phyloP scores from a whole-genome alignment of 2,113 vertebrate genomes.

The Brienomyrus longianalis region DNA sequence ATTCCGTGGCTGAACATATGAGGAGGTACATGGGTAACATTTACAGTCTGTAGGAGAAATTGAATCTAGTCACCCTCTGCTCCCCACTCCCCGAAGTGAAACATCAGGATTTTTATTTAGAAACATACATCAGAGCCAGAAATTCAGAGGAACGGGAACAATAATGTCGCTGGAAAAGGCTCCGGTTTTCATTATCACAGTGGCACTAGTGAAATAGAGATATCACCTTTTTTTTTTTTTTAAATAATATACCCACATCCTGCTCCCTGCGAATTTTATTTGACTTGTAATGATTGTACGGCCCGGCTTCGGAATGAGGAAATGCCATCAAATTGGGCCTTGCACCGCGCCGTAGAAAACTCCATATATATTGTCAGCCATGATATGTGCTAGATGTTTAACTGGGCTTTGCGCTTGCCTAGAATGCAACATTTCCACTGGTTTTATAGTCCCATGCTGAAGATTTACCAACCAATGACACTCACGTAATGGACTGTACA shows the following conservation, averaged over 20 bases:
- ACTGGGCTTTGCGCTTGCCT: background rate
- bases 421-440: background rate
- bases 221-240: background rate
- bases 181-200: conserved; percentile 9
- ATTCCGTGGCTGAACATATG: background rate
- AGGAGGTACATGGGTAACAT: background rate
- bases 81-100: background rate
- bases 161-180: conserved; percentile 2
- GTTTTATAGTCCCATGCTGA: background rate
- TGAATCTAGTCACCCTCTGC: background rate
- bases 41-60: background rate
- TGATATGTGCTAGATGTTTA: background rate
- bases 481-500: conserved; percentile 3
- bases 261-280: background rate
- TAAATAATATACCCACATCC: background rate
- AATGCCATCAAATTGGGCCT: background rate
- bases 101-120: conserved; percentile 15
- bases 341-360: background rate
- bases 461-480: conserved; percentile 11
- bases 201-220: conserved; percentile 12
- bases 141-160: conserved; percentile 2
- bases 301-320: background rate
- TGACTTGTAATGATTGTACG: conserved; percentile 16
- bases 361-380: background rate
- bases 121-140: background rate